Conservation (phyloP, 2,797 vertebrate genomes). For the Ataeniobius toweri region DNA sequence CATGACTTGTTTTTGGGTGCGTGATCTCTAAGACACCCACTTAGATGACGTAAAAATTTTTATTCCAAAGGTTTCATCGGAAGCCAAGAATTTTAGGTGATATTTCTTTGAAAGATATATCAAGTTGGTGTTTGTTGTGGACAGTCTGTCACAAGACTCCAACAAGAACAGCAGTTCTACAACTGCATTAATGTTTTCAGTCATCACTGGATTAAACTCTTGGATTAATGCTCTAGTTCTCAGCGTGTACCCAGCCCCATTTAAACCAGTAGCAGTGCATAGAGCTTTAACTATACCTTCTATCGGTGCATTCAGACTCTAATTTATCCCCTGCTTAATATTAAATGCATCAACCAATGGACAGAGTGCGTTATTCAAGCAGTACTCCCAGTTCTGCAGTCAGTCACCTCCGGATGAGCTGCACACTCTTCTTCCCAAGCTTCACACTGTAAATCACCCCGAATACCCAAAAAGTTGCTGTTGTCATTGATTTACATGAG, state of each 20-base stretch:
- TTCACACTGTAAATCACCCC: conserved; percentile 21
- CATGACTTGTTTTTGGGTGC: conserved; percentile 40
- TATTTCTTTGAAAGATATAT: neutral
- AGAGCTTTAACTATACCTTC: conserved; percentile 8
- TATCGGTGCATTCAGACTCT: neutral
- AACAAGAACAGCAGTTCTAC: neutral
- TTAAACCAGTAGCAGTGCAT: conserved; percentile 25
- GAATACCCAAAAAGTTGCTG: conserved; percentile 19
- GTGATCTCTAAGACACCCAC: conserved; percentile 48
- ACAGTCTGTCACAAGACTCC: neutral
- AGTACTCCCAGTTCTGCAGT: conserved; percentile 1
- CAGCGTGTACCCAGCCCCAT: conserved; percentile 5
- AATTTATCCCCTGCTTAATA: conserved; percentile 3
- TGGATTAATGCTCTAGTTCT: conserved; percentile 21
- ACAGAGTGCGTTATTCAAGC: neutral
- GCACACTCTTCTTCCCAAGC: conserved; percentile 11
- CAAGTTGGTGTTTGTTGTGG: neutral
- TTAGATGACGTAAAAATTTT: conserved; percentile 46
- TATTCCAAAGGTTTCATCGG: neutral
- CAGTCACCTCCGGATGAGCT: conserved; percentile 17
- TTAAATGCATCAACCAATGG: neutral
- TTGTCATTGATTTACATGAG: conserved; percentile 28
- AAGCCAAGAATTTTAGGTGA: neutral
- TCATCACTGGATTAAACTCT: conserved; percentile 11
- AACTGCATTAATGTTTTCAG: conserved; percentile 10